phyloP scores from a whole-genome alignment of 2,113 vertebrate species.

The Equus przewalskii region DNA sequence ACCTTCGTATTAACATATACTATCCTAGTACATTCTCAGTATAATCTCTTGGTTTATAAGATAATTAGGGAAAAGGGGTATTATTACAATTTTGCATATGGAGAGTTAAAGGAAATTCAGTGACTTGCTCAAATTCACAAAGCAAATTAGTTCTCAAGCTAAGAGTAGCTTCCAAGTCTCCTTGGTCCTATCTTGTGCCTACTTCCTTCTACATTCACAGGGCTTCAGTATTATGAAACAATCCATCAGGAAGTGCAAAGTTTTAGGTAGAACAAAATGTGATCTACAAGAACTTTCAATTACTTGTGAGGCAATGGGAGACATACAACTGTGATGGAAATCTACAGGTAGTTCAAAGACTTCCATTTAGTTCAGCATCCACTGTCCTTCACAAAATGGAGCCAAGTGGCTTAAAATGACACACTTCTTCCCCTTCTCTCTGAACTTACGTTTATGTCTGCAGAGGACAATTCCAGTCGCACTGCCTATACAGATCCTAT shows the following conservation, averaged over 20 bases:
- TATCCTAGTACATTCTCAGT: not conserved
- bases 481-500: not conserved
- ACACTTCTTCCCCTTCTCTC: not conserved
- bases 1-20: constrained; percentile 26
- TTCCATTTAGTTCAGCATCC: not conserved
- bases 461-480: not conserved
- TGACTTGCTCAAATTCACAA: constrained; percentile 46
- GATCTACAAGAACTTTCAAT: not conserved
- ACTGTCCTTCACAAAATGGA: not conserved
- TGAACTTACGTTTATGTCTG: not conserved
- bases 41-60: not conserved
- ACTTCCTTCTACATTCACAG: not conserved
- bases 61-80: not conserved
- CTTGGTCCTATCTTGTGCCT: not conserved
- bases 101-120: not conserved
- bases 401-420: not conserved
- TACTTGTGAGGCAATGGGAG: not conserved
- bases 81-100: constrained; percentile 17
- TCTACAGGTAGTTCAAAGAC: not conserved
- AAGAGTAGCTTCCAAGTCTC: not conserved
- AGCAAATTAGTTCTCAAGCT: not conserved
- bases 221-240: not conserved
- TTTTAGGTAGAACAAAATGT: not conserved
- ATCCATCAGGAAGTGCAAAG: not conserved
- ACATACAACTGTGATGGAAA: not conserved